These are phyloP conservation scores for Smittia sp. DNA, from an alignment of 2,888 invertebrate species.

Conservation along the genomic window DNA sequence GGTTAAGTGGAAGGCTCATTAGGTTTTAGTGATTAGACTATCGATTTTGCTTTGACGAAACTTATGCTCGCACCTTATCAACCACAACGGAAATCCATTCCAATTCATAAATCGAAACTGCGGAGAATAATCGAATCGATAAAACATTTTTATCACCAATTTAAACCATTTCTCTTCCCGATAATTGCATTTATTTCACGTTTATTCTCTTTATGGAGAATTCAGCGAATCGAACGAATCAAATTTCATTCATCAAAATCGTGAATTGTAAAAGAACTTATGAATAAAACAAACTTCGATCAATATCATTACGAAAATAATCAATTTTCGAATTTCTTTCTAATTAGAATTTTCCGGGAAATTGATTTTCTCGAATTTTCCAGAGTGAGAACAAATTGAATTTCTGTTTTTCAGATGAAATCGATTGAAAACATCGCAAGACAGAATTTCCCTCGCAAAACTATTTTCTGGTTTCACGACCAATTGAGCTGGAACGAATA, in stretches of 20 bases:
- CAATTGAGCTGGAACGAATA: no score
- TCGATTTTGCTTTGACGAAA: no score
- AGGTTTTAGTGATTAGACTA: no score
- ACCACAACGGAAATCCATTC: neutral
- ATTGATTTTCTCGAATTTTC: neutral
- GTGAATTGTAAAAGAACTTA: slow-evolving; percentile 8
- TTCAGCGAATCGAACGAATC: neutral
- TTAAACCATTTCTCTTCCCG: neutral
- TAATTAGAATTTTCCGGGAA: neutral
- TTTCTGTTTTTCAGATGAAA: no score
- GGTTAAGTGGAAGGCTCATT: no score
- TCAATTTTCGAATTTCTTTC: neutral
- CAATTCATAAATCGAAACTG: neutral
- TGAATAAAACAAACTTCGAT: slow-evolving; percentile 1
- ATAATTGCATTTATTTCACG: neutral
- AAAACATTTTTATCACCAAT: neutral
- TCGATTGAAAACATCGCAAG: no score
- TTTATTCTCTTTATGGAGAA: neutral
- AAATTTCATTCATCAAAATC: neutral
- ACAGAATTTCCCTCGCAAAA: no score
- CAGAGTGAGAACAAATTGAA: no score
- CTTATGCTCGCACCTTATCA: no score
- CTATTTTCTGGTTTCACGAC: no score
- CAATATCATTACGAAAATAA: neutral
- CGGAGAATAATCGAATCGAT: neutral